Conservation (phyloP, 37 sponge, comb jelly and placozoan species). For the Oopsacas minuta region DNA sequence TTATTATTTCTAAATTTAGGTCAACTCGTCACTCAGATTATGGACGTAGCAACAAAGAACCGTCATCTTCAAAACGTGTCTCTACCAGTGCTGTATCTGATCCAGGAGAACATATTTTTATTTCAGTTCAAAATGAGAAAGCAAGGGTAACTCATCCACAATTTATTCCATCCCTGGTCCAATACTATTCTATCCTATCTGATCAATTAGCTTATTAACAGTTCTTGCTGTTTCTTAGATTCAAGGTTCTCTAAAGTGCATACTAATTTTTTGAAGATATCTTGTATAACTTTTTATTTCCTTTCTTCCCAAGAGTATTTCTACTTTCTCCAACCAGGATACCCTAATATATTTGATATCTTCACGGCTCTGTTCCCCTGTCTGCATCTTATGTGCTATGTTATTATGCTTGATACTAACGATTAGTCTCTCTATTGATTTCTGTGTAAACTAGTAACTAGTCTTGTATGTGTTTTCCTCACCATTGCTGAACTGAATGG, state of each 20-base stretch:
- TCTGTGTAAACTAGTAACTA: too few relatives aligned
- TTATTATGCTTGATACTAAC: too few relatives aligned
- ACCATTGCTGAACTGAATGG: too few relatives aligned
- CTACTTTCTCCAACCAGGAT: too few relatives aligned
- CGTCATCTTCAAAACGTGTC: background rate
- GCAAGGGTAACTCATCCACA: background rate
- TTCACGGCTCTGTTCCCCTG: too few relatives aligned
- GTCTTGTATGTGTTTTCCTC: too few relatives aligned
- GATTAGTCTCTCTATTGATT: too few relatives aligned
- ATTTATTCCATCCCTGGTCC: background rate
- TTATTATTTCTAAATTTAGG: background rate
- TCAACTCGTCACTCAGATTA: background rate
- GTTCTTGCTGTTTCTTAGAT: background rate
- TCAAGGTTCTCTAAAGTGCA: background rate
- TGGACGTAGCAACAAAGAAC: background rate
- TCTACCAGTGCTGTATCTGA: background rate
- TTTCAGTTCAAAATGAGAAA: slow-evolving; percentile 13
- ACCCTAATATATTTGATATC: too few relatives aligned
- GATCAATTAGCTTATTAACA: background rate
- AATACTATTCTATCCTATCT: background rate
- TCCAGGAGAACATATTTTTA: slow-evolving; percentile 1
- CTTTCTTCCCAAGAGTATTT: too few relatives aligned
- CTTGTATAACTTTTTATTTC: too few relatives aligned
- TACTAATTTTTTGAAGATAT: too few relatives aligned
- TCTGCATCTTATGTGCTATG: too few relatives aligned